These are phyloP conservation scores for Galeopsomyia nigrocyanea DNA, from an alignment of 2,888 invertebrate genomes.

Conservation along the genomic window DNA sequence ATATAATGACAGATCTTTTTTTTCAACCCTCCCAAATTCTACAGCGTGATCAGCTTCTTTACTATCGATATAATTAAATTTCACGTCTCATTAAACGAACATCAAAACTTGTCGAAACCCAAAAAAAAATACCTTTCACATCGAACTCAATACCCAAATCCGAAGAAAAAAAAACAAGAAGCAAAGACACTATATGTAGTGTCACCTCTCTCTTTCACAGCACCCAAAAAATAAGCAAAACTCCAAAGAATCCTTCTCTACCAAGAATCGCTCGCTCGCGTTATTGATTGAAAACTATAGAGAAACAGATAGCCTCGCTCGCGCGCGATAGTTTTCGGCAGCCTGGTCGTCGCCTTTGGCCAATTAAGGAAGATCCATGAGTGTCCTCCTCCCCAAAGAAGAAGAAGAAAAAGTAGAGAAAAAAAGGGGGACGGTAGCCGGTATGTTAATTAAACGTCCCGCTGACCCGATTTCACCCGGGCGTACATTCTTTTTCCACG, in stretches of 20 bases:
- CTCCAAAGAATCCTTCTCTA: constrained; percentile 30
- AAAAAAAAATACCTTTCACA: too few relatives aligned
- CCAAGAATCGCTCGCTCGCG: constrained; percentile 27
- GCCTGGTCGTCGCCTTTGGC: constrained; percentile 8
- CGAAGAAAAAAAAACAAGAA: constrained; percentile 2
- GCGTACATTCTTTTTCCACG: constrained; percentile 38
- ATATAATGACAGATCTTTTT: too few relatives aligned
- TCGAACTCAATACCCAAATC: too few relatives aligned
- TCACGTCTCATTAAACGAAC: too few relatives aligned
- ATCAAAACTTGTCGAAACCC: too few relatives aligned
- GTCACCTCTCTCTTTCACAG: too few relatives aligned
- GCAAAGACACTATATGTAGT: too few relatives aligned
- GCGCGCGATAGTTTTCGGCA: constrained; percentile 11
- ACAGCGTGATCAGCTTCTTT: too few relatives aligned
- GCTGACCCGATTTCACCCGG: constrained; percentile 59
- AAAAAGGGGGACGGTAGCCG: constrained; percentile 23
- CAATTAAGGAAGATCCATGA: constrained; percentile 39
- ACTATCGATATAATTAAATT: too few relatives aligned
- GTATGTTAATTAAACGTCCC: constrained; percentile 53
- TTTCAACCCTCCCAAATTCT: too few relatives aligned
- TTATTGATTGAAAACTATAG: constrained; percentile 39
- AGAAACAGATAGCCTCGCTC: too few relatives aligned
- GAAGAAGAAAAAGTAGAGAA: not conserved
- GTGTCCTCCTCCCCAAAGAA: not conserved
- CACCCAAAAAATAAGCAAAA: too few relatives aligned